These are phyloP conservation scores for Mus spretus DNA, from an alignment of 2,797 vertebrate species.

Conservation along the genomic window DNA sequence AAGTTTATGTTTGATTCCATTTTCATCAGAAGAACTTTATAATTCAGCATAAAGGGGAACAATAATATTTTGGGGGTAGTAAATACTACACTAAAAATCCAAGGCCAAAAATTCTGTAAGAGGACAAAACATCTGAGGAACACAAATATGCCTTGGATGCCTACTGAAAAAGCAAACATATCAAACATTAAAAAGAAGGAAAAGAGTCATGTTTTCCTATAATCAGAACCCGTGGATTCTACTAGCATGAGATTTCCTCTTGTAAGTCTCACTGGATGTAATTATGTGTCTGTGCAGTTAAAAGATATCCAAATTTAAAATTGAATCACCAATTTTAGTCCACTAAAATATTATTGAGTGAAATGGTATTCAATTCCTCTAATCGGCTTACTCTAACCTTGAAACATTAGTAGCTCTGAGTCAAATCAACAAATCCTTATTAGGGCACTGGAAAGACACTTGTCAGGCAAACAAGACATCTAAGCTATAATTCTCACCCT, in stretches of 20 bases:
- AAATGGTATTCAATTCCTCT: neutral
- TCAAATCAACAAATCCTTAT: neutral
- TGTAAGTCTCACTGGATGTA: constrained; percentile 1
- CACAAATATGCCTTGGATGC: constrained; percentile 68
- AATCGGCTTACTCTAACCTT: constrained; percentile 7
- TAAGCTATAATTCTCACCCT: neutral
- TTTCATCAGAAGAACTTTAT: constrained; percentile 88
- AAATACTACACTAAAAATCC: constrained; percentile 91
- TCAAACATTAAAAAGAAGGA: constrained; percentile 78
- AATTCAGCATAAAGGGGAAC: constrained; percentile 92
- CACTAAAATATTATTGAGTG: constrained; percentile 3
- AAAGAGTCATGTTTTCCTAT: neutral
- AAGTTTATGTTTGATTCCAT: constrained; percentile 93
- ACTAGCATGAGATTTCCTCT: neutral
- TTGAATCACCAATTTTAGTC: neutral
- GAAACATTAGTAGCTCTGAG: neutral
- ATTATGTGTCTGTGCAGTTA: constrained; percentile 18
- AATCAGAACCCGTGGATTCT: neutral
- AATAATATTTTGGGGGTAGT: constrained; percentile 92
- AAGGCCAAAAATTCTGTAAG: constrained; percentile 76
- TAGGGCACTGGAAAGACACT: neutral
- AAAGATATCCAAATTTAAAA: constrained; percentile 34
- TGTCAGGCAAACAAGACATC: neutral
- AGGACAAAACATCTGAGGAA: constrained; percentile 76
- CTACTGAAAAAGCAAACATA: constrained; percentile 70